Base-by-base conservation (phyloP, 2,113 vertebrate genomes). In the Gulo gulo region DNA sequence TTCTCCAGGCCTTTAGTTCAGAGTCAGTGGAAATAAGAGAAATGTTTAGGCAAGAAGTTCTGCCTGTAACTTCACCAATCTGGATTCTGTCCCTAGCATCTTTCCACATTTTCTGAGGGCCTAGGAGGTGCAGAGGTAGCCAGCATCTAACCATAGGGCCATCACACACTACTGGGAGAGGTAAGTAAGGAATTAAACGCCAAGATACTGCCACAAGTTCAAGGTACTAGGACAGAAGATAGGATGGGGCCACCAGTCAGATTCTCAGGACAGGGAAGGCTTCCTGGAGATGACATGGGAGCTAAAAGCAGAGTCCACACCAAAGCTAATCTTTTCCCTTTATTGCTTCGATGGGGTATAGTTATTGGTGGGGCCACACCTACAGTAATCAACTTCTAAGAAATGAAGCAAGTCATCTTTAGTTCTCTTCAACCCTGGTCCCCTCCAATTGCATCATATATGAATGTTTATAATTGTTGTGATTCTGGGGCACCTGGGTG, bases 281-380 rank as follows among this genome's bases (percentile, higher is more conserved):
- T 97, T 97, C 90, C 96, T 95, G 83, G 88, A 95, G 65, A 74
- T 78, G 84, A 96, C 63, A 88, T 29, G 59, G 81, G 80, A 90
- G 63, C 92, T 83, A 92, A 96, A 96, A 87, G 74, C 86, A 89
- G 86, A 83, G 61, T 50, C 63, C 79, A 88, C 47, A 74, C 87
- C 73, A 74, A 95, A 95, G 63, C 50, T 29, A 69, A 80, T 94
- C 88, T 88, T 61, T 95, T 81, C 78, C 88, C 94, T 96, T 86
- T 73, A 88, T 83, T 16, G 57, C 52, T 97, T 94, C 89, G 52
- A 80, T 69, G 31, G 47, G 80, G 45, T 88, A 21, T 57, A 26
- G 24, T 67, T 83, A 74, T 24, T 81, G 5, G 24, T 79, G 61
- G 36, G n/a, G 52, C 79, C 34, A 7, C 23, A 67, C 78, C 31